phyloP scores from a whole-genome alignment of 2,888 invertebrate species.

The Glaucopsyche alexis region DNA sequence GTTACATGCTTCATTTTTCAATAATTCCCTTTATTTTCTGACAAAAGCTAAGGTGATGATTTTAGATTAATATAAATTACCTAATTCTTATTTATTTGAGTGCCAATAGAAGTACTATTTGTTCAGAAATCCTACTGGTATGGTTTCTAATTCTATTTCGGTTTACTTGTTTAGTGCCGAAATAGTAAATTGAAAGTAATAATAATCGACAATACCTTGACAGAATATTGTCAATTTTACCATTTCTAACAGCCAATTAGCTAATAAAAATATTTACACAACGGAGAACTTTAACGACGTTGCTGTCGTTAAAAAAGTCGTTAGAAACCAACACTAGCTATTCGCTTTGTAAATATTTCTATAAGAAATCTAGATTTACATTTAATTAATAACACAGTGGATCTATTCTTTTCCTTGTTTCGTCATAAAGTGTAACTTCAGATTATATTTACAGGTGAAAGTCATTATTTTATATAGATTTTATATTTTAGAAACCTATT shows the following conservation, averaged over 20 bases:
- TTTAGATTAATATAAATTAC: slow-evolving; percentile 6
- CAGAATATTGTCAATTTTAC: neutral
- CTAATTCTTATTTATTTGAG: neutral
- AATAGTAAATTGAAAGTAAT: neutral
- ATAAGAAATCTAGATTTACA: neutral
- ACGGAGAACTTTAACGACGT: no score
- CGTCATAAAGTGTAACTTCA: neutral
- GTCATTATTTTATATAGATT: slow-evolving; percentile 38
- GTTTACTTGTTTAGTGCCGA: neutral
- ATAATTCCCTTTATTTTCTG: neutral
- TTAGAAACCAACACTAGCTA: no score
- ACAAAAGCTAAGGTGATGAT: neutral
- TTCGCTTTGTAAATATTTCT: no score
- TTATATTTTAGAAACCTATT: slow-evolving; percentile 41
- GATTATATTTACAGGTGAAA: slow-evolving; percentile 17
- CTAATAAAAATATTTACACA: no score
- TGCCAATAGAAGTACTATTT: neutral
- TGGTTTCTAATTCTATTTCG: neutral
- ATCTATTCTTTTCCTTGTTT: neutral
- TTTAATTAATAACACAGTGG: neutral
- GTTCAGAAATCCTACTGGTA: neutral
- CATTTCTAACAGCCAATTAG: neutral
- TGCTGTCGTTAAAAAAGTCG: no score
- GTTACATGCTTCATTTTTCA: neutral
- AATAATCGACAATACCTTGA: neutral